These are phyloP conservation scores for Umimayanthus chanpuru DNA, from an alignment of 92 coral and sea anemone genomes.

Conservation along the genomic window DNA sequence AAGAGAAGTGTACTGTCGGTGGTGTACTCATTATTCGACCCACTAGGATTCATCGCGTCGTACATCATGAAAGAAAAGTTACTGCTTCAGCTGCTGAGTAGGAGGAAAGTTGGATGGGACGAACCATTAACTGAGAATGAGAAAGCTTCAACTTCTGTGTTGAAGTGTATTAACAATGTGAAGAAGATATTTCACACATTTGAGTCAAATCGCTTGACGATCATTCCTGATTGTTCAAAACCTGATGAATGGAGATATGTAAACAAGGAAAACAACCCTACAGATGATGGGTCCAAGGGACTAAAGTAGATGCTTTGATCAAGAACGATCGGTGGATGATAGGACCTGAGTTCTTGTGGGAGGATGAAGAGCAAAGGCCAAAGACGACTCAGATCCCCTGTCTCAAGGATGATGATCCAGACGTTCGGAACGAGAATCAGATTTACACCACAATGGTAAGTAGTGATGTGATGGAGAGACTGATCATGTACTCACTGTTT, in stretches of 20 bases:
- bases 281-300: constrained; percentile 59
- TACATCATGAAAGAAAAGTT: constrained; percentile 55
- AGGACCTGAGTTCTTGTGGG: constrained; percentile 62
- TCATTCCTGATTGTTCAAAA: constrained; percentile 15
- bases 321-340: constrained; percentile 61
- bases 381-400: constrained; percentile 31
- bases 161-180: constrained; percentile 36
- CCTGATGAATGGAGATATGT: constrained; percentile 36
- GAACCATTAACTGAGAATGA: constrained; percentile 37
- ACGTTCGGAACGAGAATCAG: neutral
- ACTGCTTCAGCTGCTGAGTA: constrained; percentile 47
- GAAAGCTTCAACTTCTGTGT: constrained; percentile 19
- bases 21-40: constrained; percentile 44
- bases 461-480: too few species aligned
- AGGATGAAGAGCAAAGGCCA: constrained; percentile 54
- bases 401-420: constrained; percentile 56
- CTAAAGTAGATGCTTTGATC: constrained; percentile 52
- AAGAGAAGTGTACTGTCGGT: constrained; percentile 28
- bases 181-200: constrained; percentile 26
- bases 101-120: constrained; percentile 54
- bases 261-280: constrained; percentile 14
- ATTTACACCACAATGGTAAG: too few species aligned
- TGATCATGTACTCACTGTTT: too few species aligned
- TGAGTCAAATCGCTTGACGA: constrained; percentile 35
- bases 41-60: constrained; percentile 33